Evolutionary conservation across 2,888 invertebrate genomes (phyloP).

Genomic region (Abscondita cerata): DNA sequence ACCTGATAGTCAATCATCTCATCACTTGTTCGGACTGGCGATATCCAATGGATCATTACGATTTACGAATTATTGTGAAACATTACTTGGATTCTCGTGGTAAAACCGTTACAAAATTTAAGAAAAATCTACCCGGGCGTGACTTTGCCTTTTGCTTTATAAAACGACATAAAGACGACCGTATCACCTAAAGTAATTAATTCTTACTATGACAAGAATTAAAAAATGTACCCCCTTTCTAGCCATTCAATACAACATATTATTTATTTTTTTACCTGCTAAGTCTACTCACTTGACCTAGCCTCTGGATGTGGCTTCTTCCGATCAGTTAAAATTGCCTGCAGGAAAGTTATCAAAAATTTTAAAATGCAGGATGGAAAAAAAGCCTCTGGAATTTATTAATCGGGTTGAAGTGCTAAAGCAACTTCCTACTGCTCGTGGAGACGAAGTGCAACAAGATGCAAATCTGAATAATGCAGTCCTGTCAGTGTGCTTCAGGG

Average conservation of each 20-base stretch:
- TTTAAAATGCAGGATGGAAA: too few species aligned
- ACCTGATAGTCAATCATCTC: slow-evolving; percentile 1
- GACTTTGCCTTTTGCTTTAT: slow-evolving; percentile 14
- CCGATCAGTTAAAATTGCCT: too few species aligned
- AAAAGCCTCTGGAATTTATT: too few species aligned
- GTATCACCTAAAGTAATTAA: too few species aligned
- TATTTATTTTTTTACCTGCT: too few species aligned
- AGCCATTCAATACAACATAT: too few species aligned
- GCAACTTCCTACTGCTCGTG: not conserved
- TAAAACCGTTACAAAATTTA: slow-evolving; percentile 1
- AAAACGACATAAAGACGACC: slow-evolving; percentile 5
- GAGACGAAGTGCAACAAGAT: not conserved
- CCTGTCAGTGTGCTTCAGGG: not conserved
- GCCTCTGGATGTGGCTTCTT: slow-evolving; percentile 45
- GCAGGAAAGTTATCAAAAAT: too few species aligned
- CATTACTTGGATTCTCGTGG: slow-evolving; percentile 6
- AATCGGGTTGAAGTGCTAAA: slow-evolving; percentile 18
- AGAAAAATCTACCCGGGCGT: slow-evolving; percentile 12
- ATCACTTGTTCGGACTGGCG: slow-evolving; percentile 14
- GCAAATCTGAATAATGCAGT: not conserved
- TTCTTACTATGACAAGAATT: too few species aligned
- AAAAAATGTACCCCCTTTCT: too few species aligned
- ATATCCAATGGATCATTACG: slow-evolving; percentile 11
- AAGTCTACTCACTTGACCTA: too few species aligned
- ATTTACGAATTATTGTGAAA: slow-evolving; percentile 12